A percentile compares a stretch with the other conserved stretches of the same genome.
Conservation (phyloP, 2,113 vertebrate genomes). For the Pygoscelis adeliae region DNA sequence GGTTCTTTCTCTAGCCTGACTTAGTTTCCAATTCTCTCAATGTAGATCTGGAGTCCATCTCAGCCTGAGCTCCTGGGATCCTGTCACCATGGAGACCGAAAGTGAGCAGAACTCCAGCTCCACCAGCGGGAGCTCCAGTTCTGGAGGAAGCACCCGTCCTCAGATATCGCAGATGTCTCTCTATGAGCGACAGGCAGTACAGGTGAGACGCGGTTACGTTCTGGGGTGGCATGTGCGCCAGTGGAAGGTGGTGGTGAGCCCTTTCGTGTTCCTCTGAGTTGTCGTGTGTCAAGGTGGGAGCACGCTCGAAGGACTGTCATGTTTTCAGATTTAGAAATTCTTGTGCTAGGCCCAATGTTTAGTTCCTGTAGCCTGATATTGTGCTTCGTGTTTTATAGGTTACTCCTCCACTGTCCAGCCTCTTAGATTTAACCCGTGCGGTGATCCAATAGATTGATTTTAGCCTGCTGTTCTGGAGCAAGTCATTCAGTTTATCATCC, state of each 20-base stretch:
- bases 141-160: constrained; percentile 87
- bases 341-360: not conserved
- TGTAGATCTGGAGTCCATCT: constrained; percentile 66
- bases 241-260: not conserved
- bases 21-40: not conserved
- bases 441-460: not conserved
- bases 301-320: rapidly evolving
- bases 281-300: not conserved
- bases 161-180: constrained; percentile 97
- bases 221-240: not conserved
- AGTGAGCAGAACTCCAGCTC: constrained; percentile 91
- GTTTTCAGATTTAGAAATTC: not conserved
- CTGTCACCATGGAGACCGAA: constrained; percentile 87
- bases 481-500: not conserved
- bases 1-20: not conserved
- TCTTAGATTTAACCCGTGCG: not conserved
- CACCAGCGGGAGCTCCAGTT: constrained; percentile 83
- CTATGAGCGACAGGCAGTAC: constrained; percentile 94
- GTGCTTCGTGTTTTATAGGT: not conserved
- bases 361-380: not conserved
- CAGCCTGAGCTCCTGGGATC: constrained; percentile 44
- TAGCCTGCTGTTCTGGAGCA: not conserved
- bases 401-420: not conserved
- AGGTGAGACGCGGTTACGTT: constrained; percentile 72
- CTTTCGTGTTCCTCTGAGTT: not conserved